Base-by-base conservation (phyloP, 1,140 invertebrate genomes). In the Heliconius melpomene region DNA sequence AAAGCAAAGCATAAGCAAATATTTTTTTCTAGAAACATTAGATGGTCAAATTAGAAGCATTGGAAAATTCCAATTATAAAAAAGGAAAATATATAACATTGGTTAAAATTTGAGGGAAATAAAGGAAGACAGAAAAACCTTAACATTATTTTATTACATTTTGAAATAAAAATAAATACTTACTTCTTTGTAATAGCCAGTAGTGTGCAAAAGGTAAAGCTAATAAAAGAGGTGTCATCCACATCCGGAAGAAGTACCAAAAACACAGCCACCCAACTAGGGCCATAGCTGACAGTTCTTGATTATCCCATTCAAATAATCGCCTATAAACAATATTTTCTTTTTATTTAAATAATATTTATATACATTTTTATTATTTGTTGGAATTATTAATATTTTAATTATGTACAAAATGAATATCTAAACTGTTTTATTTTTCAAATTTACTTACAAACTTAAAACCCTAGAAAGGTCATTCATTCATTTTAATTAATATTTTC, bases 231-330 rank as follows among this genome's bases (percentile, higher is more conserved):
- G 92, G 92, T 20, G 88, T 88, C 92, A 94, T 93, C 92, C 92
- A 94, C 84, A 91, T 85, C 50, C 88, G 81, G 77, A 93, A 92
- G 84, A 90, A 90, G 78, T 89, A 92, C 91, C 92, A 94, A 79
- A 94, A 93, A 7, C 83, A 79, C 8, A 94, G 83, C 92, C 92
- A 94, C 3, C 78, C 87, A 2, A 80, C 82, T 72, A 94, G 79
- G 36, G 90, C 91, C 50, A 90, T 72, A 16, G 85, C 85, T 11
- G 88, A 93, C 77, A 89, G 86, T 72, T 94, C 91, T 46, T 88
- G 86, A 72, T 89, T 92, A 1, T 94, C 91, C 92, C 92, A 94
- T 82, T 94, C 92, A 72, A 94, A 94, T 38, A 88, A 75, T 73
- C 86, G 83, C 79, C 92, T 94, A 80, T 16, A 23, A 66, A 75